Base-by-base conservation (phyloP, 2,888 invertebrate genomes). In the Stegana nigrithorax region DNA sequence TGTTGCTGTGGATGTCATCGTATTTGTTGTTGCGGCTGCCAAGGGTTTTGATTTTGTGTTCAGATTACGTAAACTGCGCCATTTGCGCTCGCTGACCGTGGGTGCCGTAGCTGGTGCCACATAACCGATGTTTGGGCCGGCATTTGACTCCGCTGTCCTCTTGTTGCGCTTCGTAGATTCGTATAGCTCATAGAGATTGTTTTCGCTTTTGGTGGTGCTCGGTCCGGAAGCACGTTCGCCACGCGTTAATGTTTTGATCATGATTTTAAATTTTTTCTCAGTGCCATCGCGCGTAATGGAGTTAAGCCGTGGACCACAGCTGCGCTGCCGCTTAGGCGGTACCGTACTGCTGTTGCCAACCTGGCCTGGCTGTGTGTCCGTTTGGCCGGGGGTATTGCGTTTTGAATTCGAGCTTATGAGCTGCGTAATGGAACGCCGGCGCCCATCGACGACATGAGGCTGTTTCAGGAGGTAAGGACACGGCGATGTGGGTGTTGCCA, bases 281-380 rank as follows among this genome's bases (percentile, higher is more conserved):
- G 59, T 62, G 5, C 23, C 57, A 4, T 71, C 71, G 21, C 62
- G 59, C 42, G 64, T 66, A 17, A 65, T 69, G 14, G 64, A 17
- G 3, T 59, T 70, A 2, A 77, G 68, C 6, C 75, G 73, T 3
- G 83, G 81, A 12, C 83, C 84, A 65, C 84, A 83, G 64, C 84
- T 84, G 4, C 83, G 77, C 44, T 83, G 79, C 0, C 84, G 75
- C 60, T 80, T 71, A 14, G 71, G 71, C 2, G 63, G 73, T 61
- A 69, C 27, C 0, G 69, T 61, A 19, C 44, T 67, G 0, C 58
- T 51, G n/a, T n/a, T n/a, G n/a, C n/a, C n/a, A n/a, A n/a, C n/a
- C n/a, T n/a, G n/a, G 0, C 53, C 25, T 2, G 60, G 7, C 8
- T 74, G 73, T 0, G 57, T 6, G 10, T 39, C 56, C 4, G 53